Conservation (phyloP, 1,140 invertebrate species). For the Mya arenaria region DNA sequence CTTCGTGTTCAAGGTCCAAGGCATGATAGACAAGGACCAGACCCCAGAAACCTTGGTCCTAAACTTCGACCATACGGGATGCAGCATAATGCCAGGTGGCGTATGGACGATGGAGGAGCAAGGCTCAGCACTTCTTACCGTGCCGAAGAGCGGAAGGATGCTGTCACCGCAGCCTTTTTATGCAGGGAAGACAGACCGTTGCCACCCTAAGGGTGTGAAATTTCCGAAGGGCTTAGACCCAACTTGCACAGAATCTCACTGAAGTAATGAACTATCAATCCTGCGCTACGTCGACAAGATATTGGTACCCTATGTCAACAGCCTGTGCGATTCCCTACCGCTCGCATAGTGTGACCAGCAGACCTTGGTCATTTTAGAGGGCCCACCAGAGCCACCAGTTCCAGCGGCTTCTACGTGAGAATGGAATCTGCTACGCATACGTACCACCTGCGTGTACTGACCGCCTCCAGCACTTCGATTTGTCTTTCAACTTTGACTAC, state of each 20-base stretch:
- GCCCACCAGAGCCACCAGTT: no score
- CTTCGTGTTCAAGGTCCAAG: conserved; percentile 33
- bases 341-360: conserved; percentile 1
- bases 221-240: conserved; percentile 13
- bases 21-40: no score
- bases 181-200: no score
- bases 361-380: neutral
- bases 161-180: conserved; percentile 20
- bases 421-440: no score
- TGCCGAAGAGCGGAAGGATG: neutral
- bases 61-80: conserved; percentile 34
- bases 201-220: no score
- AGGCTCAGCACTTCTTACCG: neutral
- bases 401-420: no score
- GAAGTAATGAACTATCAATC: conserved; percentile 8
- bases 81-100: conserved; percentile 14
- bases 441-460: no score
- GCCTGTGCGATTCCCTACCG: neutral
- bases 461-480: no score
- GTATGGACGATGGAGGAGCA: conserved; percentile 41
- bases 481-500: no score
- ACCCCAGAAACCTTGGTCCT: conserved; percentile 19
- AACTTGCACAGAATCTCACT: conserved; percentile 10
- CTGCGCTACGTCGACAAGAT: neutral
- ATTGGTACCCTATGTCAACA: conserved; percentile 19